These are phyloP conservation scores for Resseliella maxima DNA, from an alignment of 2,888 invertebrate species.

Conservation along the genomic window DNA sequence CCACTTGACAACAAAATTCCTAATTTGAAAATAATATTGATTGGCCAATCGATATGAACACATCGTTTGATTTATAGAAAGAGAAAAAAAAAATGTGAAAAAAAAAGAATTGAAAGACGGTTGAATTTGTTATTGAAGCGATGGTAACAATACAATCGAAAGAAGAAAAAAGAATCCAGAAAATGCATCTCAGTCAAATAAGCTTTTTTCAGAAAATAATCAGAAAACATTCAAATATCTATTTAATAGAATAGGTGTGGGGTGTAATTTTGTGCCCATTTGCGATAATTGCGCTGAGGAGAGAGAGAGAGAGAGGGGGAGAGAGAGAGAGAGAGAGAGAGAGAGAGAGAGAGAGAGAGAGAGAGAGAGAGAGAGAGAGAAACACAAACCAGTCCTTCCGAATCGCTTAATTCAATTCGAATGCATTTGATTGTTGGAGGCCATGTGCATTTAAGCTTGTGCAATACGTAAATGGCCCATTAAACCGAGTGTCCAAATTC, in stretches of 20 bases:
- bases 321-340: background rate
- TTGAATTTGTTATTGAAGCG: background rate
- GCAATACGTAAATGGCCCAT: background rate
- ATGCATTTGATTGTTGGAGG: constrained; percentile 27
- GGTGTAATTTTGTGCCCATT: background rate
- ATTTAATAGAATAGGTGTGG: background rate
- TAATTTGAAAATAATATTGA: background rate
- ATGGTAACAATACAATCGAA: too few species aligned
- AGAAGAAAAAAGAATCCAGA: background rate
- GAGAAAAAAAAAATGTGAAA: background rate
- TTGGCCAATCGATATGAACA: background rate
- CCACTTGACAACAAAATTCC: background rate
- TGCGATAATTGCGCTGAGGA: background rate
- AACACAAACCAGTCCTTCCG: background rate
- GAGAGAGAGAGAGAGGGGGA: too few species aligned
- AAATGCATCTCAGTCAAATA: background rate
- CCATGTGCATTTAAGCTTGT: constrained; percentile 17
- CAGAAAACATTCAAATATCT: background rate
- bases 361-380: background rate
- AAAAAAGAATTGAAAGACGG: background rate
- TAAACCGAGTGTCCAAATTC: constrained; percentile 19
- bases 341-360: background rate
- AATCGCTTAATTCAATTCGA: background rate
- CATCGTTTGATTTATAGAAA: background rate
- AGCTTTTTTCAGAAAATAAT: background rate